Conservation (phyloP, 2,797 vertebrate genomes). For the Sebastes minor region DNA sequence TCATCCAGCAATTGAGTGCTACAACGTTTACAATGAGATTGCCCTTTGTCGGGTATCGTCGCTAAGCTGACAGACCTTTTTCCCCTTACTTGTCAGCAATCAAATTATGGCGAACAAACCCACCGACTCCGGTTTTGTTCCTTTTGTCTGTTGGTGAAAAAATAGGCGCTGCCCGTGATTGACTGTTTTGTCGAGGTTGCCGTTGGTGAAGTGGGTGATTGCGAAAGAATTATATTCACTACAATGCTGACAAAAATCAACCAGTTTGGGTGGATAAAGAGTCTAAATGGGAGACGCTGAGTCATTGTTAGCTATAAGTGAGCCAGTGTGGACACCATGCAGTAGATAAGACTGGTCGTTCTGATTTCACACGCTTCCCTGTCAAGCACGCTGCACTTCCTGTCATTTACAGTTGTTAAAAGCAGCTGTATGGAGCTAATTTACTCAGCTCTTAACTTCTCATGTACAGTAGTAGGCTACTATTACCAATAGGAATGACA, state of each 20-base stretch:
- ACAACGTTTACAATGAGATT: constrained; percentile 78
- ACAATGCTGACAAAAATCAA: constrained; percentile 50
- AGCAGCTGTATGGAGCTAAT: background rate
- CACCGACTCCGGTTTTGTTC: constrained; percentile 69
- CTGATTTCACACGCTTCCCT: constrained; percentile 50
- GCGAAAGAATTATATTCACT: constrained; percentile 69
- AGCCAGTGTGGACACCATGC: constrained; percentile 29
- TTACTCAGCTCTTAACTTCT: background rate
- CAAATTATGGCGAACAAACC: constrained; percentile 75
- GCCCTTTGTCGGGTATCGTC: constrained; percentile 76
- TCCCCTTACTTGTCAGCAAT: constrained; percentile 83
- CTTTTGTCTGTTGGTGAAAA: constrained; percentile 65
- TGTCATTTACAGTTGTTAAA: constrained; percentile 15
- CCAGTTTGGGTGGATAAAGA: constrained; percentile 52
- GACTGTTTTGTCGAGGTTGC: constrained; percentile 78
- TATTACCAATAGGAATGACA: background rate
- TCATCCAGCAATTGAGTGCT: constrained; percentile 78
- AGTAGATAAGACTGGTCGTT: constrained; percentile 40
- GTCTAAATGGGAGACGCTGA: constrained; percentile 50
- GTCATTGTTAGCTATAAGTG: constrained; percentile 55
- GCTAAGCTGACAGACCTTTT: constrained; percentile 78
- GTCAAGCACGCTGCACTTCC: constrained; percentile 7
- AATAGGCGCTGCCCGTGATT: constrained; percentile 65
- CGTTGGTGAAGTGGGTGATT: constrained; percentile 72
- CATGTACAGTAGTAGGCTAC: background rate